These are phyloP conservation scores for Arnoldichthys spilopterus DNA, from an alignment of 2,797 vertebrate species.

Conservation along the genomic window DNA sequence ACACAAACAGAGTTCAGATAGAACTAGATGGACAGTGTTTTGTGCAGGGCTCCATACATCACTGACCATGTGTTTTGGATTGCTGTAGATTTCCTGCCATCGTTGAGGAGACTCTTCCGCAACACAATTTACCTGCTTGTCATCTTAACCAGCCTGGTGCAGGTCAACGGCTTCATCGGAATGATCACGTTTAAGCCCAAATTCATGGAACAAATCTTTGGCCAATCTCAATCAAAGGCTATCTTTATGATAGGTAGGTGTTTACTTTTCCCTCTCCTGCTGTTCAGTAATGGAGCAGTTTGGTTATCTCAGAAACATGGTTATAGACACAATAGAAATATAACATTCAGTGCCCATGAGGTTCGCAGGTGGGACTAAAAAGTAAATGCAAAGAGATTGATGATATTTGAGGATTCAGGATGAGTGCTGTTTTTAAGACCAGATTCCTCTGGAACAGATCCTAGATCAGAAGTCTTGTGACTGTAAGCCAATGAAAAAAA, in stretches of 20 bases:
- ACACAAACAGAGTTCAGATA: no score
- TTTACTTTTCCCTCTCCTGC: background rate
- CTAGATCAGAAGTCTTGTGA: no score
- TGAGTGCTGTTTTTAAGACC: no score
- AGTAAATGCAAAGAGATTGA: background rate
- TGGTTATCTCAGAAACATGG: background rate
- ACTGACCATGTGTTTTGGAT: background rate
- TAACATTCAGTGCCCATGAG: background rate
- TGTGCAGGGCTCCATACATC: background rate
- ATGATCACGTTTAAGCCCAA: conserved; percentile 97
- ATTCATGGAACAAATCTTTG: conserved; percentile 90
- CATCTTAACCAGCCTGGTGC: conserved; percentile 82
- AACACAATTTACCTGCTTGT: conserved; percentile 85
- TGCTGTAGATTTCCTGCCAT: conserved; percentile 87
- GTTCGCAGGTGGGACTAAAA: background rate
- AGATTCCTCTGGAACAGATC: no score
- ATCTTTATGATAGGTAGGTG: conserved; percentile 82
- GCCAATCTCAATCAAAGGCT: conserved; percentile 88
- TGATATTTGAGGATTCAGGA: no score
- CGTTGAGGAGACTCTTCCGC: conserved; percentile 85
- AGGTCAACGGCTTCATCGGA: conserved; percentile 90
- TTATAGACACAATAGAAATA: background rate
- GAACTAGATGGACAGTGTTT: background rate
- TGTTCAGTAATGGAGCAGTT: background rate
- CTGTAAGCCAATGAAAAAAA: no score